These are phyloP conservation scores for Masnerella sp. DNA, from an alignment of 2,888 invertebrate genomes.

Conservation along the genomic window DNA sequence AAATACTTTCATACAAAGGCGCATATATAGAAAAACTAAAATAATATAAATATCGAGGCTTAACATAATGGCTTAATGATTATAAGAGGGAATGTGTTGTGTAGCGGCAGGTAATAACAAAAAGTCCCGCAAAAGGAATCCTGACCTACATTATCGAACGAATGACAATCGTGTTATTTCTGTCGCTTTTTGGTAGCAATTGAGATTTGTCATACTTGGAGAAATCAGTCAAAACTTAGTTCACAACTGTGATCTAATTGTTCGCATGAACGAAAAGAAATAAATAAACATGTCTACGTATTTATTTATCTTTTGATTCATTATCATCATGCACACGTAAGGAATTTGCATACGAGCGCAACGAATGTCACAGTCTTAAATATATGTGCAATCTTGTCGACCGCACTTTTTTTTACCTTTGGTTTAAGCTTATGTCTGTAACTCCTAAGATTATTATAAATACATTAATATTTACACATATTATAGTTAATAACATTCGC, in stretches of 20 bases:
- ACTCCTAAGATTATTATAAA: slow-evolving; percentile 51
- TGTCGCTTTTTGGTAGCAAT: slow-evolving; percentile 40
- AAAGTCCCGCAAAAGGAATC: slow-evolving; percentile 29
- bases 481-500: slow-evolving; percentile 28
- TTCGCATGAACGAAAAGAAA: slow-evolving; percentile 10
- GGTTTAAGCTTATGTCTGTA: slow-evolving; percentile 57
- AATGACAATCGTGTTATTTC: slow-evolving; percentile 17
- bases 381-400: slow-evolving; percentile 67
- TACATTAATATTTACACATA: slow-evolving; percentile 50
- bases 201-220: slow-evolving; percentile 34
- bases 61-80: slow-evolving; percentile 37
- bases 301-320: slow-evolving; percentile 62
- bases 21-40: slow-evolving; percentile 47
- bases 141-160: slow-evolving; percentile 34
- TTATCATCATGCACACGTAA: slow-evolving; percentile 67
- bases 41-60: slow-evolving; percentile 41
- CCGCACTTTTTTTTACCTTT: slow-evolving; percentile 65
- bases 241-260: slow-evolving; percentile 17
- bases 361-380: slow-evolving; percentile 70
- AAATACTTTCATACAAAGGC: slow-evolving; percentile 66
- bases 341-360: slow-evolving; percentile 65
- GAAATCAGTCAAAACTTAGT: slow-evolving; percentile 36
- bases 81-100: slow-evolving; percentile 34
- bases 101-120: slow-evolving; percentile 40
- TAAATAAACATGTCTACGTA: slow-evolving; percentile 37